Conservation (phyloP, 2,888 invertebrate genomes). For the Sinodicranocentrus sp. region DNA sequence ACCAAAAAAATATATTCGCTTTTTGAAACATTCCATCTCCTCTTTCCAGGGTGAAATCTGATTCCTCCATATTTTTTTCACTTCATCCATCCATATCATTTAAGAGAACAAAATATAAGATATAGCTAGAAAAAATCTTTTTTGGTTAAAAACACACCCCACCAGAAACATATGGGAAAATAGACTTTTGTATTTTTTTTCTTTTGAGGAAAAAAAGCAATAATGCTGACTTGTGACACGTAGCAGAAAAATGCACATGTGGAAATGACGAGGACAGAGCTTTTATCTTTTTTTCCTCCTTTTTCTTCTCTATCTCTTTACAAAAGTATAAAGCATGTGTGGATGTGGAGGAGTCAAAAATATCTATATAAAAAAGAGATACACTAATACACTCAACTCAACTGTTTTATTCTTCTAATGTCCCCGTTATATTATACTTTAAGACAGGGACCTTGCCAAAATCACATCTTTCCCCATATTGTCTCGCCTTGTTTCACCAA, state of each 20-base stretch:
- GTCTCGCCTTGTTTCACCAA: neutral
- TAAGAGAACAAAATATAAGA: too few species aligned
- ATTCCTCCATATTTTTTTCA: neutral
- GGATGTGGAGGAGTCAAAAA: too few species aligned
- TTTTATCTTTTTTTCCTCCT: slow-evolving; percentile 14
- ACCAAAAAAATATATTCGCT: neutral
- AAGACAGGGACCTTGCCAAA: slow-evolving; percentile 29
- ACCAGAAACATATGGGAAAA: too few species aligned
- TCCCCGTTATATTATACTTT: neutral
- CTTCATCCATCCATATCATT: too few species aligned
- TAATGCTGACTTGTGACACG: slow-evolving; percentile 52
- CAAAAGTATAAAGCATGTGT: neutral
- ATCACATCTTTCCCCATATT: slow-evolving; percentile 15
- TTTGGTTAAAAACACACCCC: too few species aligned
- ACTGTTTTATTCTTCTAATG: too few species aligned
- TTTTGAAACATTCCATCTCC: neutral
- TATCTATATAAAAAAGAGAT: too few species aligned
- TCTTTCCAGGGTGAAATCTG: slow-evolving; percentile 2
- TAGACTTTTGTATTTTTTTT: too few species aligned
- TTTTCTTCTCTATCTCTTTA: slow-evolving; percentile 7
- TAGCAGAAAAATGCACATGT: slow-evolving; percentile 57
- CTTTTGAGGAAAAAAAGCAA: slow-evolving; percentile 37
- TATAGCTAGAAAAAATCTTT: too few species aligned
- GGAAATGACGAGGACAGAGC: slow-evolving; percentile 43
- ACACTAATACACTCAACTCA: too few species aligned